Conservation (phyloP, 1,140 invertebrate genomes). For the Phocides pigmalion region DNA sequence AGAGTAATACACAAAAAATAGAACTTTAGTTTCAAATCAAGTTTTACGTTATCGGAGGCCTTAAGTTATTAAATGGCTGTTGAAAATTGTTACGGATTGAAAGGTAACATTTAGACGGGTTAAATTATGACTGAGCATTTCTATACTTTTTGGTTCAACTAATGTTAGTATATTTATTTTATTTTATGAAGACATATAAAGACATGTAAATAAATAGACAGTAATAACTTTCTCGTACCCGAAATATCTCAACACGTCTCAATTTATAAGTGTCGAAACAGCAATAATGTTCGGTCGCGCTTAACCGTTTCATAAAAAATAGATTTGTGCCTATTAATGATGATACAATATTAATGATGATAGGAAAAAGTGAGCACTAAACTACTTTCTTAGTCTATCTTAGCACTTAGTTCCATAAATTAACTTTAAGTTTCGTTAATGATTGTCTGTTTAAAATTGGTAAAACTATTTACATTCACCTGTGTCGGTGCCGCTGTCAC, state of each 20-base stretch:
- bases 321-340: neutral
- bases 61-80: too few relatives aligned
- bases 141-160: neutral
- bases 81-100: too few relatives aligned
- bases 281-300: neutral
- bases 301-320: neutral
- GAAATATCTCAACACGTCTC: neutral
- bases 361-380: neutral
- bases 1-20: too few relatives aligned
- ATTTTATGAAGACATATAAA: neutral
- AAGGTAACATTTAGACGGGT: neutral
- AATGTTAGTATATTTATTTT: slow-evolving; percentile 1
- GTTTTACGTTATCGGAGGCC: too few relatives aligned
- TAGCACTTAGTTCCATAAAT: too few relatives aligned
- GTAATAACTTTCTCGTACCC: neutral
- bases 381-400: neutral
- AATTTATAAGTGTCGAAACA: slow-evolving; percentile 9
- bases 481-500: too few relatives aligned
- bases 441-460: too few relatives aligned
- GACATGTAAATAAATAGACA: neutral
- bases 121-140: neutral
- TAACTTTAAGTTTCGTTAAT: too few relatives aligned
- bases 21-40: too few relatives aligned
- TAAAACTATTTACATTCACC: too few relatives aligned
- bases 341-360: neutral